These are phyloP conservation scores for Laticauda laticaudata DNA, from an alignment of 2,113 vertebrate species.

Conservation along the genomic window DNA sequence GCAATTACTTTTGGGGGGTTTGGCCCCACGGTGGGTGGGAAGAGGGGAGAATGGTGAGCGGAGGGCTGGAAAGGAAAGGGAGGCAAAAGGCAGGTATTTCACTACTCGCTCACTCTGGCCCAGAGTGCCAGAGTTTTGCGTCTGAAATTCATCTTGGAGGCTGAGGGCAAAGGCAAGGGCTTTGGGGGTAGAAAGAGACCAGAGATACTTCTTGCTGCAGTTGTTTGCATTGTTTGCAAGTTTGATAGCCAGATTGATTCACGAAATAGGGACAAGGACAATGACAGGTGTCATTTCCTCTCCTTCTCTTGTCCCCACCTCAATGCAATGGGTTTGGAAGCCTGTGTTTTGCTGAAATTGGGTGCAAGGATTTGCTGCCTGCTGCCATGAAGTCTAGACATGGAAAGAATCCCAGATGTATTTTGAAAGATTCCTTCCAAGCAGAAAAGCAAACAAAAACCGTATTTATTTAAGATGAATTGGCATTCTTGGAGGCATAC, in stretches of 20 bases:
- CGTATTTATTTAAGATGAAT: not conserved
- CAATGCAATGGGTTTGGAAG: not conserved
- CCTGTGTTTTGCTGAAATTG: not conserved
- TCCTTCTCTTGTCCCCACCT: rapidly evolving
- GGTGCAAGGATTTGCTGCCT: not conserved
- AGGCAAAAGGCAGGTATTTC: conserved; percentile 22
- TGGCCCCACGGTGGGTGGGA: not conserved
- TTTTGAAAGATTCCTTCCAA: not conserved
- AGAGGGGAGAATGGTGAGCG: not conserved
- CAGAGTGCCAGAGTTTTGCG: no score
- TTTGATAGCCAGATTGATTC: not conserved
- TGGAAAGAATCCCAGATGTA: not conserved
- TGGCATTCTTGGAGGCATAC: not conserved
- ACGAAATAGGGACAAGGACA: not conserved
- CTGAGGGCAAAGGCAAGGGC: not conserved
- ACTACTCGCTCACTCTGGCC: not conserved
- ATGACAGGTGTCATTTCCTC: not conserved
- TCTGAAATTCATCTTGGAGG: not conserved
- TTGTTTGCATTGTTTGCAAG: not conserved
- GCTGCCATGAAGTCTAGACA: not conserved
- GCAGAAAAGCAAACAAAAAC: not conserved
- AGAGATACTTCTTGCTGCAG: not conserved
- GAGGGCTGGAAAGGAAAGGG: no score
- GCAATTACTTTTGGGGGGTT: no score
- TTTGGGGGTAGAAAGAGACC: no score